Percentiles rank a stretch among this genome's conserved stretches.
Evolutionary conservation across 2,888 invertebrate genomes (phyloP).

Genomic region (Drosophila rubida): DNA sequence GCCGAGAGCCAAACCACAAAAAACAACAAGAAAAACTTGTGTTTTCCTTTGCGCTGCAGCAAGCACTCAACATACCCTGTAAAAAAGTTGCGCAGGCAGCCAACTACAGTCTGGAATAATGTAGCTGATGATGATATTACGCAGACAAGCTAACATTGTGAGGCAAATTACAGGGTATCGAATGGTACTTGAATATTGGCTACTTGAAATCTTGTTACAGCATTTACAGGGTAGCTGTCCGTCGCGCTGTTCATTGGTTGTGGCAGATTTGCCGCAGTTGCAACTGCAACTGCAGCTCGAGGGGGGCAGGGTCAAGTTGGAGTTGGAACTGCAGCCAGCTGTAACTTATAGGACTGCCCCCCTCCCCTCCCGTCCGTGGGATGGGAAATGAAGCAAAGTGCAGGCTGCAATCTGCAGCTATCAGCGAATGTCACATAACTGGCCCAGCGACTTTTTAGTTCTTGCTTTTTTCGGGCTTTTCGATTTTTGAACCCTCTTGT

Average conservation of each 20-base stretch:
- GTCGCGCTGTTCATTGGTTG: not conserved
- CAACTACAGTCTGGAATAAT: too few relatives aligned
- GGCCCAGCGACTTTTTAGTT: slow-evolving; percentile 35
- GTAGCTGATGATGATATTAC: too few relatives aligned
- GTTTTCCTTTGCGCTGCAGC: not conserved
- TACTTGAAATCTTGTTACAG: too few relatives aligned
- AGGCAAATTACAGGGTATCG: too few relatives aligned
- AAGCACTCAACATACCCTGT: slow-evolving; percentile 2
- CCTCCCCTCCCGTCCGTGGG: not conserved
- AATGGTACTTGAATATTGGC: too few relatives aligned
- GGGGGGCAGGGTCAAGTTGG: too few relatives aligned
- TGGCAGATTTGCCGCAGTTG: slow-evolving; percentile 13
- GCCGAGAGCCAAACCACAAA: slow-evolving; percentile 28
- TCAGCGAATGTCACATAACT: slow-evolving; percentile 68
- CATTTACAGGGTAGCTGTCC: not conserved
- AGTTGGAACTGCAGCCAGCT: slow-evolving; percentile 8
- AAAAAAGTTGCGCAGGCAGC: not conserved
- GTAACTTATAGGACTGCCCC: slow-evolving; percentile 5
- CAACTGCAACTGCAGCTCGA: not conserved
- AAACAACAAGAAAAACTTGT: slow-evolving; percentile 7
- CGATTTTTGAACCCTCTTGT: slow-evolving; percentile 54
- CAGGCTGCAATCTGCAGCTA: slow-evolving; percentile 35
- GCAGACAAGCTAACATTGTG: too few relatives aligned
- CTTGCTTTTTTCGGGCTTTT: not conserved
- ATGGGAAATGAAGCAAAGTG: slow-evolving; percentile 3